These are phyloP conservation scores for Mormyrus proboscirostris DNA, from an alignment of 2,797 vertebrate species.

Conservation along the genomic window DNA sequence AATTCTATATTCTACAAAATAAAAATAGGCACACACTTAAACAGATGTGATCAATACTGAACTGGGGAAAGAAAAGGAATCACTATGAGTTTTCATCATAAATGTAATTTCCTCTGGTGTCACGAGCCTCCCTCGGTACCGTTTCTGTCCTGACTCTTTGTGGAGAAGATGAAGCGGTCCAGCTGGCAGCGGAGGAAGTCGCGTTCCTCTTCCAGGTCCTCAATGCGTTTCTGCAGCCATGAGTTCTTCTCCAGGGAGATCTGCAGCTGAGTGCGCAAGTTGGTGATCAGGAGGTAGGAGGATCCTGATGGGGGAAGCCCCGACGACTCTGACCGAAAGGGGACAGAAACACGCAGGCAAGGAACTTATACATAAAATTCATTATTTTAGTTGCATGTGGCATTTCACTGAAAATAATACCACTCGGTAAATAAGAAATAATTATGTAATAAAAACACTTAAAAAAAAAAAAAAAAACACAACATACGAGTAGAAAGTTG, in stretches of 20 bases:
- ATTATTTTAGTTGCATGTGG: neutral
- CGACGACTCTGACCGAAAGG: constrained; percentile 32
- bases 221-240: constrained; percentile 82
- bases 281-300: constrained; percentile 70
- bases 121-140: constrained; percentile 38
- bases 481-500: neutral
- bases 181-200: constrained; percentile 83
- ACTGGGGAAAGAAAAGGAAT: neutral
- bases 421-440: neutral
- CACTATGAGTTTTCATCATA: neutral
- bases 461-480: no score
- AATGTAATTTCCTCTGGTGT: neutral
- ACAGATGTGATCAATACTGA: neutral
- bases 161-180: constrained; percentile 82
- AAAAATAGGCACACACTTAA: no score
- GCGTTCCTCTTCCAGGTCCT: constrained; percentile 83
- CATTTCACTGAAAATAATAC: neutral
- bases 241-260: constrained; percentile 85
- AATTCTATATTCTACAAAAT: no score
- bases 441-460: neutral
- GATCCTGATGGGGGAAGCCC: constrained; percentile 55
- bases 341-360: constrained; percentile 29
- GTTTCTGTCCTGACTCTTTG: constrained; percentile 65
- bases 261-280: constrained; percentile 78
- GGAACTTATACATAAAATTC: neutral